These are phyloP conservation scores for Procavia capensis DNA, from an alignment of 2,113 vertebrate genomes.

Conservation along the genomic window DNA sequence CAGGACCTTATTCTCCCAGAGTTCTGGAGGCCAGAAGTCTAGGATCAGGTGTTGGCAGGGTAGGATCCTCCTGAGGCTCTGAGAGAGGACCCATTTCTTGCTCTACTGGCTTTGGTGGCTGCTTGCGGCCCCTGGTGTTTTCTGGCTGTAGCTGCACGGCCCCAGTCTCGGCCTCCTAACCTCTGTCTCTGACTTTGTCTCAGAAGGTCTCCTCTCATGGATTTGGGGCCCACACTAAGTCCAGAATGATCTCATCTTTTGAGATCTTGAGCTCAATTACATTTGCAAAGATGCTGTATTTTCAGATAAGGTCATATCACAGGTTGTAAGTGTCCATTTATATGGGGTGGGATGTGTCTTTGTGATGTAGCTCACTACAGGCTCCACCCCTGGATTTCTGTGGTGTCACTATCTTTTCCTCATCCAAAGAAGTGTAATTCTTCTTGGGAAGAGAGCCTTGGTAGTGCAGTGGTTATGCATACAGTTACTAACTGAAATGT, in stretches of 20 bases:
- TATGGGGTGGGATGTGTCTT: not conserved
- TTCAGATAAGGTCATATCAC: not conserved
- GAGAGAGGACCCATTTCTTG: not conserved
- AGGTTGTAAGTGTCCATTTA: not conserved
- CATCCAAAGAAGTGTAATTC: not conserved
- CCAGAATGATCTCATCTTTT: not conserved
- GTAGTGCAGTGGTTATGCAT: not conserved
- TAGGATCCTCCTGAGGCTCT: not conserved
- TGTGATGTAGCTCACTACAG: not conserved
- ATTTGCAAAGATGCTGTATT: not conserved
- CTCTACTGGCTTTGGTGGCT: fast-evolving
- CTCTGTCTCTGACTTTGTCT: not conserved
- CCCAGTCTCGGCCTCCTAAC: not conserved
- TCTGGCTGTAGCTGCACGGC: no score
- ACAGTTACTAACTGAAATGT: not conserved
- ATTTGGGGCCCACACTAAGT: not conserved
- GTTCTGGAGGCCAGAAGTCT: not conserved
- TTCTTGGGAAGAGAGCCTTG: not conserved
- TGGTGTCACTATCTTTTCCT: not conserved
- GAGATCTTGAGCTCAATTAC: not conserved
- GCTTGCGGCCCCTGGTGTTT: fast-evolving
- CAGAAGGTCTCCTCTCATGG: not conserved
- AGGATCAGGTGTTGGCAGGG: not conserved
- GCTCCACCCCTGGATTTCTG: not conserved
- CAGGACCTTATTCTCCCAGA: not conserved